phyloP scores from a whole-genome alignment of 2,113 vertebrate species.

The Ginglymostoma cirratum region DNA sequence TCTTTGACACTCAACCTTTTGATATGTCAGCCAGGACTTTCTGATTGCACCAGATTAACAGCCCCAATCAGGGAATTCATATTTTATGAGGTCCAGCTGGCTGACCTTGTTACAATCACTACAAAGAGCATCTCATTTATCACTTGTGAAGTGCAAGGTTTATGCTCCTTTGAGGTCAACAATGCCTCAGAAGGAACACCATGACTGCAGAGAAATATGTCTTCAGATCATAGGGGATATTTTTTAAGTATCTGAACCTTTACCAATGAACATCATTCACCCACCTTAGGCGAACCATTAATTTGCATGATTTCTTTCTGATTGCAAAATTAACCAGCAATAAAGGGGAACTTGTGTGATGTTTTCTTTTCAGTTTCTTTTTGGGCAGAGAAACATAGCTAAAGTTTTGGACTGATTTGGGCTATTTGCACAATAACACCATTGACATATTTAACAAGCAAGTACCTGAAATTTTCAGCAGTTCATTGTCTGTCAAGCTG shows the following conservation, averaged over 20 bases:
- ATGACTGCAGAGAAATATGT: not conserved
- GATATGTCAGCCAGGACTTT: too few relatives aligned
- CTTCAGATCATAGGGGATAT: not conserved
- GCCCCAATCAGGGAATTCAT: too few relatives aligned
- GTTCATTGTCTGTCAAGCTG: not conserved
- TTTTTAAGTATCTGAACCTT: not conserved
- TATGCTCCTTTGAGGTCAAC: not conserved
- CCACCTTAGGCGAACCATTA: not conserved
- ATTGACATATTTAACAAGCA: not conserved
- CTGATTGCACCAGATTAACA: too few relatives aligned
- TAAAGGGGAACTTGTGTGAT: not conserved
- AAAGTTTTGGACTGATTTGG: not conserved
- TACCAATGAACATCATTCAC: not conserved
- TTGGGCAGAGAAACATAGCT: not conserved
- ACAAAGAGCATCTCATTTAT: not conserved
- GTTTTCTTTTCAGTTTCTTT: not conserved
- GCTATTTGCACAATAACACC: not conserved
- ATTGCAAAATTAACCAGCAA: not conserved
- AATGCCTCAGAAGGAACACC: not conserved
- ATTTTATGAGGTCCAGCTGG: too few relatives aligned
- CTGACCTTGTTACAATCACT: too few relatives aligned
- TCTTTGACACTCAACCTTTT: too few relatives aligned
- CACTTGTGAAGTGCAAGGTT: not conserved
- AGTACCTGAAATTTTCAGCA: not conserved
- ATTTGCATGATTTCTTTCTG: not conserved